phyloP scores from a whole-genome alignment of 2,113 vertebrate genomes.

The Eptatretus burgeri region DNA sequence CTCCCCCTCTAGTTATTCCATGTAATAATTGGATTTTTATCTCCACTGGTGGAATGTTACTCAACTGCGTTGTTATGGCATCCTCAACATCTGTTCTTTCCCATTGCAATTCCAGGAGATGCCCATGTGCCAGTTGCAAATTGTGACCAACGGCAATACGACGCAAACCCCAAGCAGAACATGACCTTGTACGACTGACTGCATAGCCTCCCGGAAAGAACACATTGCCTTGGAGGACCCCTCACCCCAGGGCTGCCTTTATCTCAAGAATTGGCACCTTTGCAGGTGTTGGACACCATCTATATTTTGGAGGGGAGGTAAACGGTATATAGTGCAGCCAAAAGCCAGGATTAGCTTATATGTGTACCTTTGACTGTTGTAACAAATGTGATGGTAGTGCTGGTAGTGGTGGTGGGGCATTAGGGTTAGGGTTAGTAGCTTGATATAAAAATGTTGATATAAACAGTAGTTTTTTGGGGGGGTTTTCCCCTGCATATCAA shows the following conservation, averaged over 20 bases:
- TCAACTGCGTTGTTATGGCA: neutral
- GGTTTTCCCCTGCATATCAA: neutral
- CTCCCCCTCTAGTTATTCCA: too few species aligned
- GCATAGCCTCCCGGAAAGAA: constrained; percentile 50
- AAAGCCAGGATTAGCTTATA: neutral
- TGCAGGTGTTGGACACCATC: constrained; percentile 24
- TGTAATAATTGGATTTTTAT: neutral
- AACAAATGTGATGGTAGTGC: neutral
- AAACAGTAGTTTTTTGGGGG: too few species aligned
- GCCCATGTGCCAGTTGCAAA: constrained; percentile 62
- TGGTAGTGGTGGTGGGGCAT: neutral
- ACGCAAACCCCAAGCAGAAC: constrained; percentile 60
- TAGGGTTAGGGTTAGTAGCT: too few species aligned
- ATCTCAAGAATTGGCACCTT: constrained; percentile 93
- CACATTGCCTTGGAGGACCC: constrained; percentile 27
- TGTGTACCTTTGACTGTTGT: neutral
- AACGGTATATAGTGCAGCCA: neutral
- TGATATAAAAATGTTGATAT: too few species aligned
- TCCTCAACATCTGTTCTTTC: neutral
- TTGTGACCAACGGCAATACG: constrained; percentile 56
- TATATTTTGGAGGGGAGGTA: neutral
- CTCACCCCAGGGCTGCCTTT: constrained; percentile 47
- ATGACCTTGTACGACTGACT: constrained; percentile 50
- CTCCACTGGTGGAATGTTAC: neutral
- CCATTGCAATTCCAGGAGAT: constrained; percentile 25